Evolutionary conservation across 2,113 vertebrate species (phyloP).

Genomic region (Microcebus jonahi): DNA sequence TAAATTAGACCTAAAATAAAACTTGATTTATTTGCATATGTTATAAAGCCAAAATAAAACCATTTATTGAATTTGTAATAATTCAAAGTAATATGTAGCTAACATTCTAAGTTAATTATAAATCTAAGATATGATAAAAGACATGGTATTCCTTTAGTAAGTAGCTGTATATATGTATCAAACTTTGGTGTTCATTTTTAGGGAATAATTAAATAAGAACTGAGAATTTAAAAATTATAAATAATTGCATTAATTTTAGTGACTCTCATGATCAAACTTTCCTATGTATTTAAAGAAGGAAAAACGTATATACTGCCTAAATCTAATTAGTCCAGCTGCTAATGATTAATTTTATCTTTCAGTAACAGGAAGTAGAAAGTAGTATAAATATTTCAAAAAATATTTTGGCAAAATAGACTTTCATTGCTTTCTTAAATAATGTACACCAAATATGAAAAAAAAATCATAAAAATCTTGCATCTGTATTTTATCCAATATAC

Average conservation of each 20-base stretch:
- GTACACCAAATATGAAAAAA: not conserved
- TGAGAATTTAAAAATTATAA: conserved; percentile 7
- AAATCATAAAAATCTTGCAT: not conserved
- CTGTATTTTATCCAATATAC: conserved; percentile 16
- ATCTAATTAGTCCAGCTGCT: conserved; percentile 12
- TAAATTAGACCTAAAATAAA: conserved; percentile 47
- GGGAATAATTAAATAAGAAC: conserved; percentile 32
- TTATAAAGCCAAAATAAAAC: conserved; percentile 53
- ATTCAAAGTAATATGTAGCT: not conserved
- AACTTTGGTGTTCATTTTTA: not conserved
- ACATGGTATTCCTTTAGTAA: not conserved
- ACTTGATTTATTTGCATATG: conserved; percentile 4
- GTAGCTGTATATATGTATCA: not conserved
- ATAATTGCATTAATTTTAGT: not conserved
- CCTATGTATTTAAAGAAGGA: not conserved
- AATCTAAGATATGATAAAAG: conserved; percentile 28
- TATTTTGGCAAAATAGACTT: conserved; percentile 30
- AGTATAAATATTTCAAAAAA: conserved; percentile 53
- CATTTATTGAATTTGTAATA: conserved; percentile 12
- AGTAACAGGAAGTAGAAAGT: conserved; percentile 37
- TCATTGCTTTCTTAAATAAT: conserved; percentile 44
- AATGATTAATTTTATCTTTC: conserved; percentile 59
- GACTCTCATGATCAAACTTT: not conserved
- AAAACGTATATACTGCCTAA: conserved; percentile 10
- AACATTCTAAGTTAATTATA: conserved; percentile 36